Base-by-base conservation (phyloP, 2,113 vertebrate species). In the Nyctibius bracteatus region DNA sequence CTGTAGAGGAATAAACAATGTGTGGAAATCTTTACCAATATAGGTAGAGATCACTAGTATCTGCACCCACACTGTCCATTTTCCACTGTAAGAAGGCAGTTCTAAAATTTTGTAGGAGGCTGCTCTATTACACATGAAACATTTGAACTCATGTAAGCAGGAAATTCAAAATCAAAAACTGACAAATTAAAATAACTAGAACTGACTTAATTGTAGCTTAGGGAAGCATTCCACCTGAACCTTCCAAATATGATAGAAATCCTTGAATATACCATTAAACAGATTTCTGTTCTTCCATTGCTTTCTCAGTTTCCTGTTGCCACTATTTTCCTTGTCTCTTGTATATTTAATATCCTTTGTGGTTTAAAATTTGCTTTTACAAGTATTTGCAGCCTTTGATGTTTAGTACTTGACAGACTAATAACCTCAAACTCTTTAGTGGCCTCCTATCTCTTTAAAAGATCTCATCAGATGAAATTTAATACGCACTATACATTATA, bases 341-440 rank as follows among this genome's bases (percentile, higher is more conserved):
- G 22, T 87, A 33, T 58, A 79, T 81, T 91, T 90, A 82, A 92
- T 80, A 94, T 51, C 15, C 54, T 96, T 93, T 89, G 86, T 89
- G 62, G 20, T 61, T 94, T 92, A 85, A 88, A 96, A 87, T 33
- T 51, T 83, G 8, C 33, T 87, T 88, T 90, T 88, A 85, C 18
- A 97, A 96, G 88, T 90, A 91, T 81, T 78, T 91, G 9, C 66
- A 94, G 6, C 39, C 54, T 96, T 92, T 89, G 52, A 90, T 86
- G 27, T 91, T 92, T 73, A 91, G n/a, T 66, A 57, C 21, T 88
- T 94, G 79, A 83, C 75, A 96, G 54, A 91, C 95, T 90, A 93
- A 95, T 90, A 81, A 86, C 59, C 18, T 87, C 70, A 96, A 95
- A 93, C 74, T 85, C 58, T 88, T 96, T 84, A 96, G 86, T 54